phyloP scores from a whole-genome alignment of 2,888 invertebrate species.

The Lasioglossum lativentre region DNA sequence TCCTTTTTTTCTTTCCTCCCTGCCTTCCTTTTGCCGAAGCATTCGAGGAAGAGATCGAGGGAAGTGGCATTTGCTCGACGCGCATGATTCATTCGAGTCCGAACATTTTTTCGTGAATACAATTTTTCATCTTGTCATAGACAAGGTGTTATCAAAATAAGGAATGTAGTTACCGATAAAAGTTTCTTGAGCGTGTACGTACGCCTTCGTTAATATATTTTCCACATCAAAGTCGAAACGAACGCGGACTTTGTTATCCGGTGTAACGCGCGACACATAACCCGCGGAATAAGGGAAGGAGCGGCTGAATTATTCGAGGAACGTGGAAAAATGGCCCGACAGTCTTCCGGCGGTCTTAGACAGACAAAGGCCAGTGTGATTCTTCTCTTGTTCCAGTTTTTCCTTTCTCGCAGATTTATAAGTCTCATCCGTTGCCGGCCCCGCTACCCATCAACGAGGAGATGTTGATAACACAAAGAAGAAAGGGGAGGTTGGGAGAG shows the following conservation, averaged over 20 bases:
- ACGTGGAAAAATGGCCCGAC: background rate
- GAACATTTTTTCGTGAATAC: background rate
- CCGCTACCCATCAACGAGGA: background rate
- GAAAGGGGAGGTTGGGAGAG: background rate
- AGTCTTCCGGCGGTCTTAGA: background rate
- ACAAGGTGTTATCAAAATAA: too few species aligned
- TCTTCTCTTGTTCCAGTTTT: background rate
- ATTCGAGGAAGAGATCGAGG: background rate
- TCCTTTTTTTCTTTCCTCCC: background rate
- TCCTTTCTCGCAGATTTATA: background rate
- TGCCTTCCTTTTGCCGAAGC: background rate
- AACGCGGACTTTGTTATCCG: too few species aligned
- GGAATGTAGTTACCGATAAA: too few species aligned
- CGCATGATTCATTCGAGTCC: background rate
- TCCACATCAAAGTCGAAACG: too few species aligned
- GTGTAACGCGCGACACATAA: background rate
- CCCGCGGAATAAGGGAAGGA: background rate
- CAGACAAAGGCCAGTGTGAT: background rate
- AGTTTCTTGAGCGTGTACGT: too few species aligned
- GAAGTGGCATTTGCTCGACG: background rate
- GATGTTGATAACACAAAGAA: conserved; percentile 19
- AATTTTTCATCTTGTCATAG: too few species aligned
- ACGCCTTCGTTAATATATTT: too few species aligned
- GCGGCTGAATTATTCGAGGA: background rate
- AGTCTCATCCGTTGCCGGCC: background rate